Percentiles rank a stretch among this genome's conserved stretches.
These are phyloP conservation scores for Mamestra brassicae DNA, from an alignment of 2,888 invertebrate species.

Conservation along the genomic window DNA sequence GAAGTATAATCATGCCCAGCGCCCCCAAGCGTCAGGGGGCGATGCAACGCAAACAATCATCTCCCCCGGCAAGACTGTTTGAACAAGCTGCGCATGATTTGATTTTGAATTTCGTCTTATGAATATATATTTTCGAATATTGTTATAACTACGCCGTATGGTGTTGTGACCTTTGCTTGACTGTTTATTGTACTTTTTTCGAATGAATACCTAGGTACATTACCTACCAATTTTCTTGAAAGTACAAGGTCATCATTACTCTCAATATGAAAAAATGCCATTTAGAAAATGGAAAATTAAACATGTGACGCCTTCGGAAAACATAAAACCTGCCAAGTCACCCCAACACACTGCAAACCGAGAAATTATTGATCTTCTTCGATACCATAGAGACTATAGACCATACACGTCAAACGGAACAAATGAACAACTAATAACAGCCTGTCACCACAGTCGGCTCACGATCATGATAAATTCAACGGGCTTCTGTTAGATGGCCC, in stretches of 20 bases:
- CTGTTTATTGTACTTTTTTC: neutral
- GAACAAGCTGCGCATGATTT: conserved; percentile 68
- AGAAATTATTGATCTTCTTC: conserved; percentile 25
- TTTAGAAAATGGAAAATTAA: conserved; percentile 4
- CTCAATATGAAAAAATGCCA: conserved; percentile 8
- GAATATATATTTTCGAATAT: conserved; percentile 65
- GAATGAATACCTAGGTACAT: neutral
- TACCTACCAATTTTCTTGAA: neutral
- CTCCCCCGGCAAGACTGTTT: conserved; percentile 68
- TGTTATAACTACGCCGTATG: conserved; percentile 57
- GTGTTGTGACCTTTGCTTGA: conserved; percentile 28
- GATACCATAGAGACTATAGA: conserved; percentile 33
- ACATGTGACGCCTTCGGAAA: conserved; percentile 12
- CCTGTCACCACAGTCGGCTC: conserved; percentile 18
- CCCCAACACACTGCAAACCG: conserved; percentile 16
- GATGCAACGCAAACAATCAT: conserved; percentile 81
- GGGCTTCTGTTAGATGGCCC: conserved; percentile 40
- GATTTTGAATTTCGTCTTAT: conserved; percentile 56
- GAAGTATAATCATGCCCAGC: conserved; percentile 46
- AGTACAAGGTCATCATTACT: conserved; percentile 21
- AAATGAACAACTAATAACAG: conserved; percentile 38
- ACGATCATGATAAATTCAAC: conserved; percentile 59
- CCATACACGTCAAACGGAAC: conserved; percentile 11
- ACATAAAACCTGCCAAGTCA: conserved; percentile 31
- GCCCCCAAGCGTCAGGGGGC: conserved; percentile 74